phyloP scores from a whole-genome alignment of 2,888 invertebrate genomes.

The Amphipoea lucens region DNA sequence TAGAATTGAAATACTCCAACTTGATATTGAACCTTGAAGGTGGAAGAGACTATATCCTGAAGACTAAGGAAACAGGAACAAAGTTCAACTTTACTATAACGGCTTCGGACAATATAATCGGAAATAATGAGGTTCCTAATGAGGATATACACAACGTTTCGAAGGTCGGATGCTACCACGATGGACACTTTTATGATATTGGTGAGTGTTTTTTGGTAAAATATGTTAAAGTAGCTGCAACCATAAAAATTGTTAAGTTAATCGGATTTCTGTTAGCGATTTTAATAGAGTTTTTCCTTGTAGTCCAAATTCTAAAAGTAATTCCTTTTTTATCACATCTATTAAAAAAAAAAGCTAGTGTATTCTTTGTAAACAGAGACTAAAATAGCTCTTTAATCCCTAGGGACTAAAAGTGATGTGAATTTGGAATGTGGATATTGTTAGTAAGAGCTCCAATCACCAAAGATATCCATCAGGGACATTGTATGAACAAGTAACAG shows the following conservation, averaged over 20 bases:
- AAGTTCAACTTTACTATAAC: slow-evolving; percentile 88
- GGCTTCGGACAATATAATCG: slow-evolving; percentile 67
- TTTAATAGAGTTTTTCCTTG: neutral
- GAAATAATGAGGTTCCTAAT: slow-evolving; percentile 70
- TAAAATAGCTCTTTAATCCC: too few relatives aligned
- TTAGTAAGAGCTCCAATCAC: too few relatives aligned
- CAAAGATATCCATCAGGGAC: too few relatives aligned
- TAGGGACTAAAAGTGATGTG: too few relatives aligned
- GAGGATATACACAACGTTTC: slow-evolving; percentile 72
- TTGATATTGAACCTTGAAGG: slow-evolving; percentile 85
- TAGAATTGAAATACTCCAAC: slow-evolving; percentile 83
- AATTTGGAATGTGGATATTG: too few relatives aligned
- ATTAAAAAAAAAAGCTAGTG: too few relatives aligned
- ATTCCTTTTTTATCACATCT: neutral
- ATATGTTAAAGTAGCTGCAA: neutral
- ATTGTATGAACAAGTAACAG: too few relatives aligned
- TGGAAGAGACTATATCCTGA: slow-evolving; percentile 85
- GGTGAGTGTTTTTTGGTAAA: slow-evolving; percentile 74
- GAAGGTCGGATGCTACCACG: slow-evolving; percentile 82
- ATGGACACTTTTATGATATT: slow-evolving; percentile 82
- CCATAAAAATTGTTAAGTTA: neutral
- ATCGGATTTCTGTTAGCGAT: neutral
- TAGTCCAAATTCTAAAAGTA: neutral
- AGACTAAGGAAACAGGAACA: slow-evolving; percentile 87
- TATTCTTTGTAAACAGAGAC: too few relatives aligned